Evolutionary conservation across 37 sponge, comb jelly and placozoan species (phyloP).

Genomic region (Crambe crambe): DNA sequence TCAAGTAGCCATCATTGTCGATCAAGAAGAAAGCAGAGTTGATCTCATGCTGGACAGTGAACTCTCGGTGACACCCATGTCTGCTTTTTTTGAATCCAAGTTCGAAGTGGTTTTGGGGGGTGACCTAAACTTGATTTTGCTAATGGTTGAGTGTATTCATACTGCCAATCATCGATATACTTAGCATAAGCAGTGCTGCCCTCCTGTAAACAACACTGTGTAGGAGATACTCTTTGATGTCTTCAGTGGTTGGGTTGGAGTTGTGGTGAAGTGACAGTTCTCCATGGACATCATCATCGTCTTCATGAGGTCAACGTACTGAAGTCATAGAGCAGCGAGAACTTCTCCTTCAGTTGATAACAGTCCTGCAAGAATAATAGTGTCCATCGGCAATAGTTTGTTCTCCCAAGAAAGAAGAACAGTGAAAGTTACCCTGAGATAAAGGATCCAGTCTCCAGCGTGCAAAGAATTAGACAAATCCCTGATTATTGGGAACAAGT

Average conservation of each 20-base stretch:
- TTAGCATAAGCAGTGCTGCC: background rate
- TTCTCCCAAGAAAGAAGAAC: too few species aligned
- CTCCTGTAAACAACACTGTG: background rate
- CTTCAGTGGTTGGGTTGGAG: background rate
- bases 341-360: too few species aligned
- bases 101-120: background rate
- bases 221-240: background rate
- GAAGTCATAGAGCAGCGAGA: too few species aligned
- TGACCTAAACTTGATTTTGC: conserved; percentile 3
- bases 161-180: background rate
- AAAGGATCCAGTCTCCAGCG: too few species aligned
- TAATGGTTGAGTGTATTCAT: conserved; percentile 3
- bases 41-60: background rate
- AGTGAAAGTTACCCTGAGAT: too few species aligned
- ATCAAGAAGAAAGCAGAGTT: too few species aligned
- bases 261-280: conserved; percentile 2
- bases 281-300: background rate
- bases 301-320: conserved; percentile 2
- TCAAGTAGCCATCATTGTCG: too few species aligned
- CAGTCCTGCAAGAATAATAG: too few species aligned
- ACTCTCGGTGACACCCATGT: background rate
- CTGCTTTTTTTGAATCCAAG: too few species aligned
- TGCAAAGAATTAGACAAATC: too few species aligned
- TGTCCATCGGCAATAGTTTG: too few species aligned
- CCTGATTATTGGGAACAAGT: too few species aligned